Conservation (phyloP, 2,797 vertebrate genomes). For the Phylloscopus collybita region DNA sequence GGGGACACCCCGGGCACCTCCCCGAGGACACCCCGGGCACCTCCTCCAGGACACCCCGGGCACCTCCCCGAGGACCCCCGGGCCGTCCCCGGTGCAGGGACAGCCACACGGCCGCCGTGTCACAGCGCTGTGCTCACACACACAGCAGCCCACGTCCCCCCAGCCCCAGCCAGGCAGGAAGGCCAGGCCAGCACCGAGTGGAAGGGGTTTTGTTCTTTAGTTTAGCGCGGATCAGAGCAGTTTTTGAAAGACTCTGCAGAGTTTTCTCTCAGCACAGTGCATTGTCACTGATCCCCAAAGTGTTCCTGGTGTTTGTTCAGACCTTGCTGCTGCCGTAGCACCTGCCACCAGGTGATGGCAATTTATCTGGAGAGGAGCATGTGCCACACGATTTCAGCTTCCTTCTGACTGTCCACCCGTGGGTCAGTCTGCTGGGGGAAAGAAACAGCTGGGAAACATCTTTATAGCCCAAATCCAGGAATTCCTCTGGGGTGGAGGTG, state of each 20-base stretch:
- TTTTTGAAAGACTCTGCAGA: background rate
- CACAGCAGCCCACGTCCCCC: too few species aligned
- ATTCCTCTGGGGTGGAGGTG: background rate
- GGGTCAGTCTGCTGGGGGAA: background rate
- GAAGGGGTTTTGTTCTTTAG: background rate
- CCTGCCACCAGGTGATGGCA: background rate
- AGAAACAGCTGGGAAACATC: background rate
- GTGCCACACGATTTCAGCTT: background rate
- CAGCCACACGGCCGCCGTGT: too few species aligned
- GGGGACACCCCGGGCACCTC: too few species aligned
- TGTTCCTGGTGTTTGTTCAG: background rate
- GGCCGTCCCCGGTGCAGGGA: too few species aligned
- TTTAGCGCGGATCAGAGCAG: background rate
- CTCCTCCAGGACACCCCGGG: too few species aligned
- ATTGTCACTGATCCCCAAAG: too few species aligned
- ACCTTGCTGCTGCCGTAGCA: fast-evolving
- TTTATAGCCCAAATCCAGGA: fast-evolving
- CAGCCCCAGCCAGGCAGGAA: background rate
- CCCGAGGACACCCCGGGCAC: too few species aligned
- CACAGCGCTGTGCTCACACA: too few species aligned
- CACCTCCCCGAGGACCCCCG: too few species aligned
- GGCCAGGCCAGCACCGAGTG: background rate
- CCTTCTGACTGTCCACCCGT: background rate
- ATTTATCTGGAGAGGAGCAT: background rate
- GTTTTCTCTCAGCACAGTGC: background rate